A percentile compares a stretch with the other conserved stretches of the same genome.
phyloP scores from a whole-genome alignment of 2,797 vertebrate genomes.

The Loriculus beryllinus region DNA sequence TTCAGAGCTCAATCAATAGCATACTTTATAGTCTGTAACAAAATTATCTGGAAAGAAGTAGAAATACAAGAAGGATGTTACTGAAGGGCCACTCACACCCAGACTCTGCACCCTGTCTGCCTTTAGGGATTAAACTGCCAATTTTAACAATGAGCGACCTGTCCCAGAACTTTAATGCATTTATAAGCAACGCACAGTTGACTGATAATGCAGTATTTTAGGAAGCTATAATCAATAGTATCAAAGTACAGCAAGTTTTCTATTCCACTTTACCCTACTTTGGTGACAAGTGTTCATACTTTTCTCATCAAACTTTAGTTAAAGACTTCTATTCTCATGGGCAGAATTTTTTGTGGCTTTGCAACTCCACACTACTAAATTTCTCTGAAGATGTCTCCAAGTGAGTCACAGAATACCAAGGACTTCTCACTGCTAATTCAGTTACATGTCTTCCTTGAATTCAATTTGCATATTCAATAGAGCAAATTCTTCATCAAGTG shows the following conservation, averaged over 20 bases:
- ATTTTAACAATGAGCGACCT: slow-evolving; percentile 68
- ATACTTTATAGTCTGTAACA: slow-evolving; percentile 66
- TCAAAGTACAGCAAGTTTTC: slow-evolving; percentile 73
- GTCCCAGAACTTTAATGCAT: slow-evolving; percentile 63
- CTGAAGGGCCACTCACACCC: neutral
- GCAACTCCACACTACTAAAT: neutral
- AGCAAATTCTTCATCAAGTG: neutral
- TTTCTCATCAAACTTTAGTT: slow-evolving; percentile 44
- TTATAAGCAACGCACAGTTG: slow-evolving; percentile 59
- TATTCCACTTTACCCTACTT: slow-evolving; percentile 70
- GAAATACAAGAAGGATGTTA: slow-evolving; percentile 32
- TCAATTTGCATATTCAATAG: slow-evolving; percentile 5
- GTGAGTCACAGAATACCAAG: neutral
- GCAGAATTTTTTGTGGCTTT: neutral
- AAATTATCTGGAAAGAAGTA: slow-evolving; percentile 52
- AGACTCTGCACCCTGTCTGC: neutral
- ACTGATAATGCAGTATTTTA: slow-evolving; percentile 74
- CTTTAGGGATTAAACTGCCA: slow-evolving; percentile 49
- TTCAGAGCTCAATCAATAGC: slow-evolving; percentile 69
- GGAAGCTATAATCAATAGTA: slow-evolving; percentile 79
- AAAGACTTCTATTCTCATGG: neutral
- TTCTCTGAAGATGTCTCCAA: neutral
- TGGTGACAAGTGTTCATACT: slow-evolving; percentile 60
- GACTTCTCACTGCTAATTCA: neutral
- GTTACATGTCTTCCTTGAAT: neutral